These are phyloP conservation scores for Martes martes DNA, from an alignment of 2,113 vertebrate genomes.

Conservation along the genomic window DNA sequence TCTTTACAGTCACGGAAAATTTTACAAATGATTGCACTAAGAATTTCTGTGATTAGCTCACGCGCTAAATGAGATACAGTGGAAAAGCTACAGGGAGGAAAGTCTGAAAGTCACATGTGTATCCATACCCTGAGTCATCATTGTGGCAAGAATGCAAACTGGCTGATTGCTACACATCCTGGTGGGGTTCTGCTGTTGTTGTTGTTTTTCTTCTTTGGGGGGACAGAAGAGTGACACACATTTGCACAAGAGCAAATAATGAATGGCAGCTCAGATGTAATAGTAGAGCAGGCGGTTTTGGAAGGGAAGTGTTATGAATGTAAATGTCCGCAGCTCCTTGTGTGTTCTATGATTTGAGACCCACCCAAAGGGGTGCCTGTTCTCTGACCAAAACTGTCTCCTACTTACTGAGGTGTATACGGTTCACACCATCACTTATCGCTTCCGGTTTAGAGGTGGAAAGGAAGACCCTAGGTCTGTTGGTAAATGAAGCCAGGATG, in stretches of 20 bases:
- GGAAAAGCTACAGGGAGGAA: constrained; percentile 55
- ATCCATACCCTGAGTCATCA: constrained; percentile 48
- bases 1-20: constrained; percentile 51
- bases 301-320: not conserved
- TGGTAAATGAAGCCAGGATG: not conserved
- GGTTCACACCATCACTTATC: not conserved
- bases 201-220: constrained; percentile 11
- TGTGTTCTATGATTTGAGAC: not conserved
- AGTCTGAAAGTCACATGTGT: constrained; percentile 50
- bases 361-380: not conserved
- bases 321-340: not conserved
- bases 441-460: not conserved
- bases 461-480: not conserved
- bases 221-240: not conserved
- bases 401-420: not conserved
- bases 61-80: constrained; percentile 29
- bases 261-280: not conserved
- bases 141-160: constrained; percentile 36
- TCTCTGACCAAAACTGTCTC: not conserved
- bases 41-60: not conserved
- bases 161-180: constrained; percentile 65
- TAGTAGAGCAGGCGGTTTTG: not conserved
- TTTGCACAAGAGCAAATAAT: constrained; percentile 30
- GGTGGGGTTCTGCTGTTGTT: not conserved
- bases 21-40: constrained; percentile 60